Percentiles rank a stretch among this genome's conserved stretches.
phyloP scores from a whole-genome alignment of 2,113 vertebrate genomes.

The Sturnus vulgaris region DNA sequence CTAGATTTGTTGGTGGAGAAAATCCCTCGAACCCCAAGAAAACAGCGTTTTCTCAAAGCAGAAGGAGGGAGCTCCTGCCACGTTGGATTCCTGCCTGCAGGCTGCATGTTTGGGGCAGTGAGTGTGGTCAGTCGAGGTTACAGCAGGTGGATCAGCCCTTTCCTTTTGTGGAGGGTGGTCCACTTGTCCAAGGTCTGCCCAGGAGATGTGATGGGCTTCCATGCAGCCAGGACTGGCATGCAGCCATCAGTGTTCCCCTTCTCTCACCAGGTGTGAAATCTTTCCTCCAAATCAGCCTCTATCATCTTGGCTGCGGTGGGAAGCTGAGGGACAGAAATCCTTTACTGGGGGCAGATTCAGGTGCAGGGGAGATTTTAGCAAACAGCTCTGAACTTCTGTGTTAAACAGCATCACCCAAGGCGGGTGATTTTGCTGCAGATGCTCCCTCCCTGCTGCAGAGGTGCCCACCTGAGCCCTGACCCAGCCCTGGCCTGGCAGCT shows the following conservation, averaged over 20 bases:
- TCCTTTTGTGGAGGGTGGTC: not conserved
- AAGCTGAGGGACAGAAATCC: not conserved
- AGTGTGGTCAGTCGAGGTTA: fast-evolving
- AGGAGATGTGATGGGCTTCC: not conserved
- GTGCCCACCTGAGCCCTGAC: not conserved
- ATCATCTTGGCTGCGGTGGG: fast-evolving
- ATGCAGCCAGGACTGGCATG: not conserved
- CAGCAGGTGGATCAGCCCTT: not conserved
- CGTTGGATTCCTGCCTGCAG: not conserved
- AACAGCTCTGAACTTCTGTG: not conserved
- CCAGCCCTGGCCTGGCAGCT: not conserved
- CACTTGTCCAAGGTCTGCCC: not conserved
- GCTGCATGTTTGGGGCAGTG: fast-evolving
- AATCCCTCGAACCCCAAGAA: not conserved
- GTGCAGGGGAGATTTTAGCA: not conserved
- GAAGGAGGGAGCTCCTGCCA: not conserved
- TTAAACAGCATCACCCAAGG: not conserved
- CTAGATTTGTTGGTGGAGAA: not conserved
- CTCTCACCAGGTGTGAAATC: not conserved
- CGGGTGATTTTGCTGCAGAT: not conserved
- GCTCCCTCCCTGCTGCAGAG: not conserved
- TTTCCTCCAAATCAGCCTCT: not conserved
- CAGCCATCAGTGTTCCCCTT: not conserved
- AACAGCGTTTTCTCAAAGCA: not conserved
- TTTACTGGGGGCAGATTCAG: not conserved